These are phyloP conservation scores for Volucella inanis DNA, from an alignment of 2,888 invertebrate species.

Conservation along the genomic window DNA sequence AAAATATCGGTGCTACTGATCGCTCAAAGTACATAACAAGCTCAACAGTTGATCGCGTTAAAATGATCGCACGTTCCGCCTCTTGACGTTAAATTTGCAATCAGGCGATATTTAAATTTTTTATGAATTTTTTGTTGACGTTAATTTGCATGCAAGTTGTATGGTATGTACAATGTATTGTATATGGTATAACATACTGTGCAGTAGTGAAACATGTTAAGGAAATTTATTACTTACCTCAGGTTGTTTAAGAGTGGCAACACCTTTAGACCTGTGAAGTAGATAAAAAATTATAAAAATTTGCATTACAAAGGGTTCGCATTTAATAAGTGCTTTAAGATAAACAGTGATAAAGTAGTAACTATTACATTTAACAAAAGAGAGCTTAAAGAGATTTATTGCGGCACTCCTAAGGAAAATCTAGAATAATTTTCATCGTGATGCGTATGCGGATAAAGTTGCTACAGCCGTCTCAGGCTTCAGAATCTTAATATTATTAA, in stretches of 20 bases:
- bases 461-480: too few species aligned
- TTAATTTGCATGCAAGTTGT: constrained; percentile 47
- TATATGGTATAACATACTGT: background rate
- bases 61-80: constrained; percentile 50
- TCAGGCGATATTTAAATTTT: constrained; percentile 28
- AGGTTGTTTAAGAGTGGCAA: constrained; percentile 93
- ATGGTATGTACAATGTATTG: too few species aligned
- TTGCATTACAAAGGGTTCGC: constrained; percentile 14
- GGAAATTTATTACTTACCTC: constrained; percentile 86
- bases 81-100: constrained; percentile 44
- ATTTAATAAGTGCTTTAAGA: background rate
- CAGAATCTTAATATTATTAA: too few species aligned
- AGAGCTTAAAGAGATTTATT: too few species aligned
- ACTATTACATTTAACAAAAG: too few species aligned
- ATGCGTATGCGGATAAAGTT: too few species aligned
- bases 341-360: background rate
- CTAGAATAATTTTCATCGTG: too few species aligned
- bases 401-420: too few species aligned
- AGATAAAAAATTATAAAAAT: constrained; percentile 26
- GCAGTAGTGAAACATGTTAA: background rate
- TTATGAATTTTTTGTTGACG: background rate
- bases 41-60: constrained; percentile 35
- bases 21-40: constrained; percentile 48
- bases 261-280: constrained; percentile 90
- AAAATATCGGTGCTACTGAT: constrained; percentile 22